phyloP scores from a whole-genome alignment of 2,797 vertebrate genomes.

The Gadopsis bispinosus region DNA sequence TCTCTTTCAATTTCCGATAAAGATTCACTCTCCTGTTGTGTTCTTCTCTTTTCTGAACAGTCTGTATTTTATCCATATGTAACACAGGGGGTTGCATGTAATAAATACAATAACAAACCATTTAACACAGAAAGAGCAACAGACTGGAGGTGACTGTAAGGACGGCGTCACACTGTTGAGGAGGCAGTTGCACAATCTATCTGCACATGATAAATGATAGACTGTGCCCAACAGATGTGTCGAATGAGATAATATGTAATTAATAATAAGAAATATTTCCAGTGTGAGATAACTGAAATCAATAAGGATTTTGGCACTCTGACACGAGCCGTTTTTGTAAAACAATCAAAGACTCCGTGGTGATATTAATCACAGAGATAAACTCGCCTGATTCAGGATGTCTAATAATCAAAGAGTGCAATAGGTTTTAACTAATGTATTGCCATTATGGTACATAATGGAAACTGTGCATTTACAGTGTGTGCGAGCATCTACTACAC shows the following conservation, averaged over 20 bases:
- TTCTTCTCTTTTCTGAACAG: neutral
- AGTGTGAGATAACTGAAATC: slow-evolving; percentile 41
- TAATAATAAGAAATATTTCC: slow-evolving; percentile 4
- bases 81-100: too few relatives aligned
- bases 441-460: neutral
- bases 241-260: slow-evolving; percentile 19
- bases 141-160: neutral
- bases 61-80: neutral
- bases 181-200: neutral
- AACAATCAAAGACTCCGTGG: neutral
- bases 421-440: neutral
- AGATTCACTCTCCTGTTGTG: neutral
- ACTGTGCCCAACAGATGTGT: slow-evolving; percentile 1
- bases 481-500: neutral
- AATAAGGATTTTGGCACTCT: slow-evolving; percentile 24
- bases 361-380: slow-evolving; percentile 13
- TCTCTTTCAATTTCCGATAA: neutral
- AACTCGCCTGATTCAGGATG: neutral
- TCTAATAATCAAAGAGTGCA: neutral
- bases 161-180: neutral
- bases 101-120: neutral
- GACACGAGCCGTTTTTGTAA: slow-evolving; percentile 2
- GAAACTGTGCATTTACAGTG: slow-evolving; percentile 7
- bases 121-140: neutral
- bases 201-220: neutral